Percentiles rank a stretch among this genome's conserved stretches.
These are phyloP conservation scores for Cryptoblepharus egeriae DNA, from an alignment of 2,797 vertebrate species.

Conservation along the genomic window DNA sequence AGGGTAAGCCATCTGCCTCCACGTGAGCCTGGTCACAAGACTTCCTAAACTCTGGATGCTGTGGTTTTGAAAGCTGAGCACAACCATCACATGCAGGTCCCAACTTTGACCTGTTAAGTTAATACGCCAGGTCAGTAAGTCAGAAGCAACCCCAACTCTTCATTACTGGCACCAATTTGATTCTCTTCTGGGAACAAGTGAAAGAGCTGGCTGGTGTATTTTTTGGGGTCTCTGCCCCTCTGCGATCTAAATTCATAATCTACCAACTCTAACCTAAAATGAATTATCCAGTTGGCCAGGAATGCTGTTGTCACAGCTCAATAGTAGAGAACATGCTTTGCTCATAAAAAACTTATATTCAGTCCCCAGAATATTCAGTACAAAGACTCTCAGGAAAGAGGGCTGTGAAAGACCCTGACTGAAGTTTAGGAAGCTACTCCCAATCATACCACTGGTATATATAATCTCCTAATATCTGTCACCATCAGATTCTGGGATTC, in stretches of 20 bases:
- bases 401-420: neutral
- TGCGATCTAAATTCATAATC: neutral
- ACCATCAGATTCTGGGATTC: neutral
- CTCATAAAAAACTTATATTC: neutral
- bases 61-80: constrained; percentile 19
- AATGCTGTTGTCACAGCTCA: neutral
- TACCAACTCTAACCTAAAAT: neutral
- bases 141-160: neutral
- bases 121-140: neutral
- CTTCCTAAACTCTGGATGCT: constrained; percentile 43
- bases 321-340: neutral
- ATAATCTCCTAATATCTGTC: neutral
- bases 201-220: too few relatives aligned
- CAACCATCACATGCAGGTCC: neutral
- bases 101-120: neutral
- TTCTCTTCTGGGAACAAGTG: neutral
- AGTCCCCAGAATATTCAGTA: neutral
- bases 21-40: constrained; percentile 36
- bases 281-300: neutral
- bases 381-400: neutral
- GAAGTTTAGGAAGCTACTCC: neutral
- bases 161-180: neutral
- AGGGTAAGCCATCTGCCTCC: neutral
- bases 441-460: neutral
- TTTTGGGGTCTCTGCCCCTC: neutral